Base-by-base conservation (phyloP, 2,888 invertebrate genomes). In the Empis livida region DNA sequence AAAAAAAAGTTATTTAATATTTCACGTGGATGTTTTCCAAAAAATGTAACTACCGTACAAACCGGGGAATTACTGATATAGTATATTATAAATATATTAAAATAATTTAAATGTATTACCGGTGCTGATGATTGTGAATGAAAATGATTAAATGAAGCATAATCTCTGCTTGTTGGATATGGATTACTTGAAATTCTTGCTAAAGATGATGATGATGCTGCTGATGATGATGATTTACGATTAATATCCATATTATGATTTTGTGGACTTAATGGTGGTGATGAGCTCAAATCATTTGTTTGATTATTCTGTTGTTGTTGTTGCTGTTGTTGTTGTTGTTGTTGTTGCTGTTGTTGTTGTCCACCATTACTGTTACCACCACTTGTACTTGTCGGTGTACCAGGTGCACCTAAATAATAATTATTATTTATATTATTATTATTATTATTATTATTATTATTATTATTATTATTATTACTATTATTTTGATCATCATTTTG, bases 111-210 rank as follows among this genome's bases (percentile, higher is more conserved):
- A 17, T 6, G 40, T 13, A 20, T 13, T 55, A 67, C 67, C 54
- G 67, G 61, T 11, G 50, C 45, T 68, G 88, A 83, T 56, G 88
- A 82, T 70, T 93, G 93, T 58, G 89, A 79, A 69, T 94, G 93
- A 75, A 92, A 93, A 68, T 89, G 84, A 74, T 92, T 93, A 50
- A 66, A 66, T 5, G 55, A 44, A 3, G 87, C 81, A 70, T 90
- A 87, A 64, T 88, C 88, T 52, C 79, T 68, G 51, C 74, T 73
- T 49, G 71, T 65, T 16, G 74, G 69, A 47, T 74, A 74, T 37
- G 73, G 71, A 53, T 65, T 66, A 3, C 71, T 63, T 38, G 73
- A 65, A 42, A 74, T 68, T 49, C 73, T 69, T 4, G 60, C 45
- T 42, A 51, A 45, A 52, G 54, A 52, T 20, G 20, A 53, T 49